phyloP scores from a whole-genome alignment of 2,888 invertebrate genomes.

The Molorchus minor region DNA sequence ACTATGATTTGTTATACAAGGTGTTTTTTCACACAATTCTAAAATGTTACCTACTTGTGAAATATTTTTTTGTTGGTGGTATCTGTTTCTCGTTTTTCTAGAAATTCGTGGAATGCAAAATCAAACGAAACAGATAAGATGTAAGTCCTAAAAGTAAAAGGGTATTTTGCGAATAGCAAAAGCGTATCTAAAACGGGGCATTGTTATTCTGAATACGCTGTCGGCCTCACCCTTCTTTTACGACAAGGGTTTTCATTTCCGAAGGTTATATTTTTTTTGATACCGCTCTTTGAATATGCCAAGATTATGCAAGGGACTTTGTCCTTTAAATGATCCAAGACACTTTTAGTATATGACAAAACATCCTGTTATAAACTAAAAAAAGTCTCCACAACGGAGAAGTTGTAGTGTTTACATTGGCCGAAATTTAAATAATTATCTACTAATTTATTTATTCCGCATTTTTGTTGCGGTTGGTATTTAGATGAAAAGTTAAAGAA shows the following conservation, averaged over 20 bases:
- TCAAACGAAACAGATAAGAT: constrained; percentile 47
- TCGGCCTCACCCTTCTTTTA: constrained; percentile 55
- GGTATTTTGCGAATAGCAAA: constrained; percentile 58
- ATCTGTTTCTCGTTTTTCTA: constrained; percentile 31
- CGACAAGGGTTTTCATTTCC: constrained; percentile 58
- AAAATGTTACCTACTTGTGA: too few relatives aligned
- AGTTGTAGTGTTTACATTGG: too few relatives aligned
- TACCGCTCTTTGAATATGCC: constrained; percentile 57
- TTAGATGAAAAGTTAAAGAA: too few relatives aligned
- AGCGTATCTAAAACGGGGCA: constrained; percentile 57
- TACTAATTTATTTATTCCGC: too few relatives aligned
- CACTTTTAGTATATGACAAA: constrained; percentile 32
- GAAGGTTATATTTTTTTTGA: constrained; percentile 59
- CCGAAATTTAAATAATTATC: too few relatives aligned
- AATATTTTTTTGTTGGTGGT: constrained; percentile 9
- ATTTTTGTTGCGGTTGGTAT: too few relatives aligned
- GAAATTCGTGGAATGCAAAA: constrained; percentile 46
- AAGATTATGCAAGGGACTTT: constrained; percentile 56
- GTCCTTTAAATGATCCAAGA: constrained; percentile 31
- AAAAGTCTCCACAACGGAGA: too few relatives aligned
- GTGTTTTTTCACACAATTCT: too few relatives aligned
- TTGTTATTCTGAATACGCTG: constrained; percentile 57
- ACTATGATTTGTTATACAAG: too few relatives aligned
- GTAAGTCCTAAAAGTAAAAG: constrained; percentile 55
- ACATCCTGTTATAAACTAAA: constrained; percentile 30